Base-by-base conservation (phyloP, 2,113 vertebrate species). In the Peromyscus californicus region DNA sequence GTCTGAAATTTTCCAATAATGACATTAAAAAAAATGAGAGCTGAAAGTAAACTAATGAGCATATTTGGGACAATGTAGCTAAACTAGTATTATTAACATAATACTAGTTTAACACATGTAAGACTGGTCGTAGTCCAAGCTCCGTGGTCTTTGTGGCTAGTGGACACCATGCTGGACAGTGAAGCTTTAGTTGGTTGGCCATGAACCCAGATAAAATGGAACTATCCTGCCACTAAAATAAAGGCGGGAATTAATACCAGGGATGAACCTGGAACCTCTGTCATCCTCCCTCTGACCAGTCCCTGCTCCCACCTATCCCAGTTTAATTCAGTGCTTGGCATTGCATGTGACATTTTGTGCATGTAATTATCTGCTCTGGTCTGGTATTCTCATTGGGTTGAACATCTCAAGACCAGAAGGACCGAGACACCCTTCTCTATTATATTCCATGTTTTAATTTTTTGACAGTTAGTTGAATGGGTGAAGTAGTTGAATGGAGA, bases 401-500 rank as follows among this genome's bases (percentile, higher is more conserved):
- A 74, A 16, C 54, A 75, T 94, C 65, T 94, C 31, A 82, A 89
- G 92, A 15, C 9, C 33, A 93, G 74, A 91, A 86, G 83, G 80
- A 39, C 0, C 0, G 2, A 82, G 31, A 89, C 29, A 59, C 61
- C 24, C 83, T 76, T 65, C 59, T 63, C 16, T 57, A 22, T 15
- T 70, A 59, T 92, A 91, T 96, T 65, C 31, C 42, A 51, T 67
- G 61, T 79, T 84, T 89, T 95, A 79, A 86, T 90, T 63, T 87
- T 36, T 21, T 36, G 54, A 39, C 78, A 89, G 36, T n/a, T 51
- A n/a, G 12, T 80, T 90, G 74, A 76, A 33, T 86, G 72, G 82
- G 61, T 87, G 70, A 90, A 72, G 3, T 19, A n/a, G 78, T 15
- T 72, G 57, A 85, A 29, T 59, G 31, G 42, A 9, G 5, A 75